Conservation (phyloP, 1,140 invertebrate genomes). For the Colletes latitarsis region DNA sequence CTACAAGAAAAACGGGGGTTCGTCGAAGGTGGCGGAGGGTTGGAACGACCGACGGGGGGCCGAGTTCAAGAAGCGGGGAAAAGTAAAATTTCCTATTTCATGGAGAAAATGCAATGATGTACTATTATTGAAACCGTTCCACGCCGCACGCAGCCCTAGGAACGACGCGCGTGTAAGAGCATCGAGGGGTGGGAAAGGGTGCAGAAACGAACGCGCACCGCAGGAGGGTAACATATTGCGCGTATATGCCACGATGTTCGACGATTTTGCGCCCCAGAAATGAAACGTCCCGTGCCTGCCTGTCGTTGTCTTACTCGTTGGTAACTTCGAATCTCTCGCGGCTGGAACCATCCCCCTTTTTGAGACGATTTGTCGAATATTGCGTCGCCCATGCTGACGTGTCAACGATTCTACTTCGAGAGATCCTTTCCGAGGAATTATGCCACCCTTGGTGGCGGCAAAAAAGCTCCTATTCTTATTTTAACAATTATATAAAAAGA, state of each 20-base stretch:
- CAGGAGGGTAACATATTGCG: constrained; percentile 36
- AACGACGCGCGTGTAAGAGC: neutral
- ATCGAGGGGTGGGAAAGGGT: neutral
- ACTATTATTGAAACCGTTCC: constrained; percentile 63
- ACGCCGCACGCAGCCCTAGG: constrained; percentile 1
- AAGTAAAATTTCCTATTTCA: constrained; percentile 54
- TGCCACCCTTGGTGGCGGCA: too few species aligned
- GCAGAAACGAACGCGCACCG: neutral
- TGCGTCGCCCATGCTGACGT: too few species aligned
- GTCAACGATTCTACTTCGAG: too few species aligned
- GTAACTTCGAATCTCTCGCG: neutral
- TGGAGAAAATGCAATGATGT: constrained; percentile 53
- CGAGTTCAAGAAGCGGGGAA: neutral
- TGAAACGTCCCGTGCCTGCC: neutral
- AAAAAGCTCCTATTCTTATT: too few species aligned
- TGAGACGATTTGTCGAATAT: neutral
- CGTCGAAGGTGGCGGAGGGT: neutral
- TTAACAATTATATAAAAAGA: too few species aligned
- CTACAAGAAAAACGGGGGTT: constrained; percentile 11
- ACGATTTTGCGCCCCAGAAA: neutral
- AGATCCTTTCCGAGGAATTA: too few species aligned
- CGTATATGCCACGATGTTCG: constrained; percentile 32
- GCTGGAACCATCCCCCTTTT: neutral
- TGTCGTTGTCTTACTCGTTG: neutral
- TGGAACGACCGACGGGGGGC: neutral